phyloP scores from a whole-genome alignment of 2,113 vertebrate species.

The Gnathonemus longibarbis region DNA sequence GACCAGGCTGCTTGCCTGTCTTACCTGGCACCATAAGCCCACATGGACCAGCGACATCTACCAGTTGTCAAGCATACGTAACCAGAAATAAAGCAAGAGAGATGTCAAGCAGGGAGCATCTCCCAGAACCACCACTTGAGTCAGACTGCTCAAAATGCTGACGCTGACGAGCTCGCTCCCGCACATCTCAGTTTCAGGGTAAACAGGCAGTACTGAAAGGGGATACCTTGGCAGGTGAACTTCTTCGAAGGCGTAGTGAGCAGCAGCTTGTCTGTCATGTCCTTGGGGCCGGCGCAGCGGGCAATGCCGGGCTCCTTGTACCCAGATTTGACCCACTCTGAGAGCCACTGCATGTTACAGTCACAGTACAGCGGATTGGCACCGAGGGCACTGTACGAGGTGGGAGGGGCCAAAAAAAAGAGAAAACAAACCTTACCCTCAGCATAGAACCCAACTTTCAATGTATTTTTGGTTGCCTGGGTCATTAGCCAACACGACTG shows the following conservation, averaged over 20 bases:
- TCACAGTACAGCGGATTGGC: constrained; percentile 96
- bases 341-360: constrained; percentile 97
- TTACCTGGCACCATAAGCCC: constrained; percentile 89
- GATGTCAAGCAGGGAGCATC: constrained; percentile 7
- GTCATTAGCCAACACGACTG: not conserved
- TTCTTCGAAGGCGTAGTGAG: constrained; percentile 97
- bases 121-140: not conserved
- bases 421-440: not conserved
- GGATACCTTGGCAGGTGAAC: constrained; percentile 89
- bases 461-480: not conserved
- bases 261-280: constrained; percentile 94
- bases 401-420: not conserved
- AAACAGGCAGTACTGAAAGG: not conserved
- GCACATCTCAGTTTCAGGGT: not conserved
- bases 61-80: constrained; percentile 56
- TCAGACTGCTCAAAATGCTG: not conserved
- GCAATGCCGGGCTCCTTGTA: constrained; percentile 98
- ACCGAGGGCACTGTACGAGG: constrained; percentile 77
- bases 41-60: constrained; percentile 87
- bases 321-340: constrained; percentile 96
- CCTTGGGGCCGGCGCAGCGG: constrained; percentile 85
- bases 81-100: constrained; percentile 56
- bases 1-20: constrained; percentile 49
- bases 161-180: not conserved
- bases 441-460: not conserved